Evolutionary conservation across 2,113 vertebrate genomes (phyloP), one percentile per base, ranked within the genome.

Genomic region (Oxyura jamaicensis): DNA sequence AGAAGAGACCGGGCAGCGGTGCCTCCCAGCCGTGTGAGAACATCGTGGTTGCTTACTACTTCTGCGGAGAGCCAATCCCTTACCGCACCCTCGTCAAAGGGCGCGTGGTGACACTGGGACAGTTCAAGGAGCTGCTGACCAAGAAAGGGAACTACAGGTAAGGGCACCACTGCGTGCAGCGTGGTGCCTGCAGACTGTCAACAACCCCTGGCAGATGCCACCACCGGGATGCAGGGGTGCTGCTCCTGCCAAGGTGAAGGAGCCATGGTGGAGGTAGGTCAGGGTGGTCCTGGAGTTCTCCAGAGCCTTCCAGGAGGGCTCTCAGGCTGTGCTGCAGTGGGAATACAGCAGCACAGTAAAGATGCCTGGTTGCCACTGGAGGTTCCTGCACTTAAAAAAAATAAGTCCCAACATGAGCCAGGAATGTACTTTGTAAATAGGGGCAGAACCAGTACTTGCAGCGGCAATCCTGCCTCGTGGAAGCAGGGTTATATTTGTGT

Each of bases 41-140:
- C 97, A 98, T 99, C 12, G 99, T 99, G 0, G 99, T 99, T 6
- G 99, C 99, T 0, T 99, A 99, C 90, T 99, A 99, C 96, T 99
- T 99, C 97, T 99, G 99, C 1, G 99, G 99, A 44, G 99, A 99
- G 94, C 99, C 99, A 1, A 99, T 99, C 95, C 99, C 99, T 2
- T 99, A 99, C 98, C 97, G 99, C 82, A 99, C 99, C 11, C 98
- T 99, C 5, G 98, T 99, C 88, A 98, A 99, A 85, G 98, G 99
- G 10, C 98, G 98, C 0, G 98, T 99, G 9, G 98, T 99, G 74
- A 99, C 99, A 1, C 98, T 99, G 85, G 99, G 98, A 83, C 99
- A 99, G 97, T 99, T 99, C 98, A 99, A 99, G 98, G 99, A 99
- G 98, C 98, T 99, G 97, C 98, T 99, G 91, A 98, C 98, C 96